Evolutionary conservation across 2,797 vertebrate species (phyloP).

Genomic region (Knipowitschia caucasica): DNA sequence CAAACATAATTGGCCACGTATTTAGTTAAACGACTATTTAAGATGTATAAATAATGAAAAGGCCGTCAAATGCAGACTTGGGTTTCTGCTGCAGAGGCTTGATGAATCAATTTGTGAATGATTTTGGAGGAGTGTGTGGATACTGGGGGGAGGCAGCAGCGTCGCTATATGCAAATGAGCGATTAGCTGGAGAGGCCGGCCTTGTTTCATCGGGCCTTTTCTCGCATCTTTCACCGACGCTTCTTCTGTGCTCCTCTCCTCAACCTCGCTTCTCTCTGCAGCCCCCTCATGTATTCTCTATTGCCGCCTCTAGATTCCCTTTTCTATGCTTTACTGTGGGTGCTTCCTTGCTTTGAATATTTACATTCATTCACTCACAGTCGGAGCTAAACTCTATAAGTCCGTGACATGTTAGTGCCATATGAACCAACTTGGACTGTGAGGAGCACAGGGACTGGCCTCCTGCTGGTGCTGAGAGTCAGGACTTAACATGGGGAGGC

Average conservation of each 20-base stretch:
- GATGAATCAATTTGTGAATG: slow-evolving; percentile 55
- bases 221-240: slow-evolving; percentile 45
- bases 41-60: slow-evolving; percentile 11
- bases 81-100: slow-evolving; percentile 28
- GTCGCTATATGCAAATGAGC: slow-evolving; percentile 67
- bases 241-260: slow-evolving; percentile 50
- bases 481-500: no score
- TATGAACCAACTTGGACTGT: no score
- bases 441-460: no score
- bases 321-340: slow-evolving; percentile 29
- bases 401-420: no score
- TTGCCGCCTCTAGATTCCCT: neutral
- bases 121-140: slow-evolving; percentile 50
- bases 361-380: no score
- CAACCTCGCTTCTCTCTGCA: slow-evolving; percentile 26
- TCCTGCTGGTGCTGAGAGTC: no score
- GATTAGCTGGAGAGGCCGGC: slow-evolving; percentile 52
- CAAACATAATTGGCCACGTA: slow-evolving; percentile 5
- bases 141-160: slow-evolving; percentile 35
- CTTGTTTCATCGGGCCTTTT: slow-evolving; percentile 55
- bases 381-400: no score
- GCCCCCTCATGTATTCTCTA: slow-evolving; percentile 27
- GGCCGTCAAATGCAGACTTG: slow-evolving; percentile 17
- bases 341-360: slow-evolving; percentile 63
- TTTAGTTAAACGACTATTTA: slow-evolving; percentile 2